phyloP scores from a whole-genome alignment of 2,797 vertebrate genomes.

The Protosalanx chinensis region DNA sequence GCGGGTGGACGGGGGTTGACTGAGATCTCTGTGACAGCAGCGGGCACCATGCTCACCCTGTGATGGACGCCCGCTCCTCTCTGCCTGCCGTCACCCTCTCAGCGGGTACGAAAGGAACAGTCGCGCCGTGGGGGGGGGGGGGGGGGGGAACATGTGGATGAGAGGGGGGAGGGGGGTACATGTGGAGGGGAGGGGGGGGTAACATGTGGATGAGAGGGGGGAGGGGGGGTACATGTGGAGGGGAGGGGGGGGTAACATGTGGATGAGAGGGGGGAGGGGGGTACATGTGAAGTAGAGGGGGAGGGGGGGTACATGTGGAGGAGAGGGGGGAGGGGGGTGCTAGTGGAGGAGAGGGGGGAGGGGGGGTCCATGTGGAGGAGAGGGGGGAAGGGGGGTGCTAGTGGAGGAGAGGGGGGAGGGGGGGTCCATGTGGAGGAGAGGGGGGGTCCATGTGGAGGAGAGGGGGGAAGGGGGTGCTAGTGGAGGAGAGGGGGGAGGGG shows the following conservation, averaged over 20 bases:
- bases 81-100: constrained; percentile 37
- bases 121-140: constrained; percentile 36
- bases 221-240: not conserved
- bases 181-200: not conserved
- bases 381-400: constrained; percentile 25
- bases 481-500: constrained; percentile 11
- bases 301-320: constrained; percentile 15
- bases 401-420: constrained; percentile 8
- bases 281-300: constrained; percentile 1
- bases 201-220: not conserved
- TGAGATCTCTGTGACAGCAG: constrained; percentile 59
- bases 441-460: no score
- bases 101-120: constrained; percentile 61
- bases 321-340: constrained; percentile 8
- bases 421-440: no score
- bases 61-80: constrained; percentile 54
- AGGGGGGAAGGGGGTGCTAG: constrained; percentile 32
- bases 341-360: not conserved
- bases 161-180: not conserved
- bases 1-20: constrained; percentile 49
- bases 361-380: constrained; percentile 23
- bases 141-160: not conserved
- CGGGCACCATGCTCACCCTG: constrained; percentile 35
- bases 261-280: constrained; percentile 8
- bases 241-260: no score